Evolutionary conservation across 2,797 vertebrate genomes (phyloP), one percentile per base, ranked within the genome.

Genomic region (Cossypha polioptera): DNA sequence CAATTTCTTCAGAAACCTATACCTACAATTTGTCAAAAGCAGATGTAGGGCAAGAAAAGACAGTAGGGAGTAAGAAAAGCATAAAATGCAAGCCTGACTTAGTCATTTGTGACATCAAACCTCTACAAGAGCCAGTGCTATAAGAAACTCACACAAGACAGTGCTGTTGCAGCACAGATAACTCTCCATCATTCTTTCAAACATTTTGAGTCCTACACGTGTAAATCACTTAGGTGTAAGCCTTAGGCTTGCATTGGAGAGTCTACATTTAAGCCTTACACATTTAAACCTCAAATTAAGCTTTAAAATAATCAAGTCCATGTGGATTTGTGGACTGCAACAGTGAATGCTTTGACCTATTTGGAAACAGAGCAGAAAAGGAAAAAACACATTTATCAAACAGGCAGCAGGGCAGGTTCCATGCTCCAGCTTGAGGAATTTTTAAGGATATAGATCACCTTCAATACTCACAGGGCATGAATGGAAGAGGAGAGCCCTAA

Each of bases 1-100:
- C 55, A 81, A 54, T 83, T 88, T 65, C 76, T 92, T 91, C 38
- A 6, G 78, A 83, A 84, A 93, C 11, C 8, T 42, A 67, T 7
- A 85, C 50, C 67, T 85, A 69, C 33, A 69, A 82, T 87, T 92
- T 77, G 89, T 94, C 81, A 93, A 91, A 72, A 79, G 50, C 53
- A 88, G 79, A 92, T 47, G 57, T 10, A 95, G 16, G 19, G 53
- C 2, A 7, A 85, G 45, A 55, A 58, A 79, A 94, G 55, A 76
- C 75, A 92, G 59, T 4, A 71, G 71, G 51, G 86, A 95, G 36
- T 58, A 73, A 87, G 58, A 28, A 53, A 69, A 78, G 16, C 90
- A 75, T 25, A 54, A 92, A 87, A 87, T 31, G 1, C 40, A 31
- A 45, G 81, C 29, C 84, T 89, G 67, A 78, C 43, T 75, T 61